A percentile compares a stretch with the other conserved stretches of the same genome.
phyloP scores from a whole-genome alignment of 2,797 vertebrate species.

The Spinibarbus caldwelli region DNA sequence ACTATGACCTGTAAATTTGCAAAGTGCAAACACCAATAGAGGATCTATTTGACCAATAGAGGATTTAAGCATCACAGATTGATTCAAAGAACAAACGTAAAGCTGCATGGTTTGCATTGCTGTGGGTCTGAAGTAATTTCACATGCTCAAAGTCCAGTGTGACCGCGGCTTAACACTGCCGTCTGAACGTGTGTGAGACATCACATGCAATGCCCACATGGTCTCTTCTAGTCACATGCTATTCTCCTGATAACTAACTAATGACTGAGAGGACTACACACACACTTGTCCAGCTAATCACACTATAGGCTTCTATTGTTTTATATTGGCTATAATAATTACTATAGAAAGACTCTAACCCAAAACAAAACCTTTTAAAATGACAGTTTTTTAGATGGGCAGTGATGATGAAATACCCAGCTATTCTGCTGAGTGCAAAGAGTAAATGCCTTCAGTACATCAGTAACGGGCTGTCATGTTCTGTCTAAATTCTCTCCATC shows the following conservation, averaged over 20 bases:
- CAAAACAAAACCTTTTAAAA: too few relatives aligned
- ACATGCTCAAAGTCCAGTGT: neutral
- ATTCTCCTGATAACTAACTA: slow-evolving; percentile 39
- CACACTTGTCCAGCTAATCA: neutral
- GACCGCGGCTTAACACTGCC: neutral
- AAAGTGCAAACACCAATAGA: neutral
- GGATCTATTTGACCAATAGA: neutral
- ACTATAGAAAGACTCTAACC: neutral
- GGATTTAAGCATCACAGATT: too few relatives aligned
- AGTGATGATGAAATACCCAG: too few relatives aligned
- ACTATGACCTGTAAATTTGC: neutral
- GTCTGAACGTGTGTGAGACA: neutral
- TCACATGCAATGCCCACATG: slow-evolving; percentile 41
- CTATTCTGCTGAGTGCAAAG: neutral
- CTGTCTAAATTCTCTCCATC: neutral
- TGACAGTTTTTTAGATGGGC: too few relatives aligned
- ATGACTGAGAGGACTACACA: slow-evolving; percentile 14
- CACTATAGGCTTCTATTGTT: neutral
- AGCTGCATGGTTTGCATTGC: neutral
- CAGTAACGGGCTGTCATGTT: neutral
- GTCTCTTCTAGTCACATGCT: slow-evolving; percentile 51
- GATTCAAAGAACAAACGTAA: too few relatives aligned
- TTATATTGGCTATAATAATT: neutral
- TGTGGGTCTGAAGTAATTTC: neutral
- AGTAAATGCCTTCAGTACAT: slow-evolving; percentile 6